Percentiles rank a stretch among this genome's conserved stretches.
Evolutionary conservation across 2,113 vertebrate species (phyloP).

Genomic region (Planiliza haematocheilus): DNA sequence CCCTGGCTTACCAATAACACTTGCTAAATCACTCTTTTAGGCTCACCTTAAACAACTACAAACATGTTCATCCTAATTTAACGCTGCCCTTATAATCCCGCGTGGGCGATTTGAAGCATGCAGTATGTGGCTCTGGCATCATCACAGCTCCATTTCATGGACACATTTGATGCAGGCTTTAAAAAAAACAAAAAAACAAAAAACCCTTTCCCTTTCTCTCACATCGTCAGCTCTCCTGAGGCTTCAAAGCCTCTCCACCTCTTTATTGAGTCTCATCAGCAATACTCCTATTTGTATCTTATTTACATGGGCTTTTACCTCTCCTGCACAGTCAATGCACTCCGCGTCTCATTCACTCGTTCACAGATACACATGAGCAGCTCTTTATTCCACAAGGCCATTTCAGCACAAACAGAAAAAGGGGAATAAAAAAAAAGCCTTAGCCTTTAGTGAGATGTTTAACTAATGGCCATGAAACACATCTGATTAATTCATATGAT

Average conservation of each 20-base stretch:
- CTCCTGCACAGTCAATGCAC: conserved; percentile 45
- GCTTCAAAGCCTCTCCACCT: conserved; percentile 66
- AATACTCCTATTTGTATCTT: conserved; percentile 60
- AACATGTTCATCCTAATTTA: conserved; percentile 54
- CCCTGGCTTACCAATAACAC: conserved; percentile 15
- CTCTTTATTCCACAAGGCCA: conserved; percentile 52
- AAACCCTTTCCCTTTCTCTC: conserved; percentile 40
- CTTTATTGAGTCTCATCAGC: conserved; percentile 69
- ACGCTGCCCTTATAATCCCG: conserved; percentile 35
- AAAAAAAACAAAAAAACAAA: conserved; percentile 12
- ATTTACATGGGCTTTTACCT: conserved; percentile 69
- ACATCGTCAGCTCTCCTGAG: conserved; percentile 49
- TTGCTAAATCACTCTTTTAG: conserved; percentile 33
- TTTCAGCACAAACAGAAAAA: conserved; percentile 25
- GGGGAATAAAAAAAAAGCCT: conserved; percentile 41
- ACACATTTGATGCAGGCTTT: conserved; percentile 53
- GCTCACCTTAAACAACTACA: conserved; percentile 46
- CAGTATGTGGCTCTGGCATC: conserved; percentile 45
- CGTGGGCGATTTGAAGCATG: conserved; percentile 52
- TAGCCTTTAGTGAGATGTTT: conserved; percentile 53
- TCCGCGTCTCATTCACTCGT: conserved; percentile 29
- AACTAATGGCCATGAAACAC: conserved; percentile 50
- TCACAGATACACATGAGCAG: not conserved
- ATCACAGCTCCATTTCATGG: conserved; percentile 64
- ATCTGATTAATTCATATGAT: conserved; percentile 64